phyloP scores from a whole-genome alignment of 2,113 vertebrate species.

The Gasterosteus nipponicus region DNA sequence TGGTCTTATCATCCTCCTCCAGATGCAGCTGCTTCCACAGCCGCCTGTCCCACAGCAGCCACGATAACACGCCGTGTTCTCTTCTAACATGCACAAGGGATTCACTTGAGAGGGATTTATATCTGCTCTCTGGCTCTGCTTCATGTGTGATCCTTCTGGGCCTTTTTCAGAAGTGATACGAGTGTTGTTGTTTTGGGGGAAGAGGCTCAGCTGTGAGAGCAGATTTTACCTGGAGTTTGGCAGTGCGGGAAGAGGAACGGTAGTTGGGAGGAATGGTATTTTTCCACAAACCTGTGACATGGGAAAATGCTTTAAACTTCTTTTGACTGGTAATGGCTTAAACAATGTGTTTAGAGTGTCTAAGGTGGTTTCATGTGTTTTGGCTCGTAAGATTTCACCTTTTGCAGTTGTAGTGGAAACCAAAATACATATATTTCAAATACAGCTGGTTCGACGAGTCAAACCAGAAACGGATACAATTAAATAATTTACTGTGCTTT shows the following conservation, averaged over 20 bases:
- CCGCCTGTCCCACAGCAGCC: slow-evolving; percentile 51
- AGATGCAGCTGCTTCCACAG: slow-evolving; percentile 62
- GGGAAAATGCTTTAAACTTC: slow-evolving; percentile 22
- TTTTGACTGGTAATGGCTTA: slow-evolving; percentile 9
- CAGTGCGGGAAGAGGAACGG: slow-evolving; percentile 28
- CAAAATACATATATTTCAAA: neutral
- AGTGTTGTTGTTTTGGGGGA: slow-evolving; percentile 45
- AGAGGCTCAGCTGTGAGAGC: slow-evolving; percentile 41
- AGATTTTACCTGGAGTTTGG: slow-evolving; percentile 37
- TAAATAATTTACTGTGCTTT: neutral
- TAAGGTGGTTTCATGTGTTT: slow-evolving; percentile 13
- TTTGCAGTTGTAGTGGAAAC: neutral
- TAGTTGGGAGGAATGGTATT: slow-evolving; percentile 33
- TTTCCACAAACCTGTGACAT: slow-evolving; percentile 40
- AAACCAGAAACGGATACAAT: neutral
- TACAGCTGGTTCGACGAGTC: neutral
- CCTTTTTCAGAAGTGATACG: slow-evolving; percentile 45
- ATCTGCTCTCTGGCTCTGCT: slow-evolving; percentile 40
- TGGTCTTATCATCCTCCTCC: slow-evolving; percentile 68
- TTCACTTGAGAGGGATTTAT: slow-evolving; percentile 66
- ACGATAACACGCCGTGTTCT: slow-evolving; percentile 53
- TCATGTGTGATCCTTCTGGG: slow-evolving; percentile 46
- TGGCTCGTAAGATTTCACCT: neutral
- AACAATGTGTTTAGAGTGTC: slow-evolving; percentile 1
- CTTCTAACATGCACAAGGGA: slow-evolving; percentile 47